These are phyloP conservation scores for Myotis brandtii DNA, from an alignment of 2,113 vertebrate species.

Conservation along the genomic window DNA sequence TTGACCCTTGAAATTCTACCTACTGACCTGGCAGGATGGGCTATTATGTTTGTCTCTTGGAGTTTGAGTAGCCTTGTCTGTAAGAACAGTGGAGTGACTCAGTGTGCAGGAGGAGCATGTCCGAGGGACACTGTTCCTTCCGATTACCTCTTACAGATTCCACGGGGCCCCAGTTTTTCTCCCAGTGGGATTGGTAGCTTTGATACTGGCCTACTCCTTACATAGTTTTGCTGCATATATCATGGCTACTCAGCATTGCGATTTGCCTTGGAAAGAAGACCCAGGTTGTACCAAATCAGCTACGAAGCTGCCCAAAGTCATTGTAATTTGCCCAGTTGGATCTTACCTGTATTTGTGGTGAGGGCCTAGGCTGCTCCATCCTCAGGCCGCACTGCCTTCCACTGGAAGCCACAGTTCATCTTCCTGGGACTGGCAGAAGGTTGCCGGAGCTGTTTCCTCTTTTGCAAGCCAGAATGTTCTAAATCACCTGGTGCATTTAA, in stretches of 20 bases:
- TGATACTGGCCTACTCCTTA: neutral
- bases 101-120: neutral
- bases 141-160: conserved; percentile 34
- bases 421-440: neutral
- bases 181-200: neutral
- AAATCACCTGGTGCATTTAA: neutral
- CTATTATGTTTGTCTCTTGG: conserved; percentile 67
- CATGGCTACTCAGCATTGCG: neutral
- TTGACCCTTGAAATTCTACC: conserved; percentile 78
- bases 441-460: neutral
- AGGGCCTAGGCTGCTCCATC: neutral
- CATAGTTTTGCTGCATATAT: neutral
- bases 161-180: neutral
- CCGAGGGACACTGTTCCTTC: conserved; percentile 31
- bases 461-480: neutral
- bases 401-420: neutral
- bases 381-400: neutral
- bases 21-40: conserved; percentile 68
- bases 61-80: conserved; percentile 51
- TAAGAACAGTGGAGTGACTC: conserved; percentile 16
- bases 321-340: neutral
- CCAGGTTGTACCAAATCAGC: neutral
- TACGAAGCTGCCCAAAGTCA: neutral
- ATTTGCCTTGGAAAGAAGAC: neutral
- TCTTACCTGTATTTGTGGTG: neutral